Evolutionary conservation across 2,888 invertebrate genomes (phyloP).

Genomic region (Nephrocerus scutellatus): DNA sequence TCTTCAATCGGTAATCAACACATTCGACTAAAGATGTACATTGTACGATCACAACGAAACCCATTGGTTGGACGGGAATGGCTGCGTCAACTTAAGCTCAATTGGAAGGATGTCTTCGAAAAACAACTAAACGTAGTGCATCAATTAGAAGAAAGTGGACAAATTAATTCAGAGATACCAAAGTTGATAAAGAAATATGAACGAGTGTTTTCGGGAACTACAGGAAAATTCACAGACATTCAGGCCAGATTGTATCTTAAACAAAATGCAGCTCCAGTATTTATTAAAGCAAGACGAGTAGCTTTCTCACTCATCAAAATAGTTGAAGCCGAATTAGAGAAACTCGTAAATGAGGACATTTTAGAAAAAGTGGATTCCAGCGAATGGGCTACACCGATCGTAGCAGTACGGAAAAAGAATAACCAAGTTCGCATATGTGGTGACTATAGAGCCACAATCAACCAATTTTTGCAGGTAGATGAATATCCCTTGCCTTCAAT

Average conservation of each 20-base stretch:
- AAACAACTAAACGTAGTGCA: neutral
- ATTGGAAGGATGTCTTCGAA: constrained; percentile 11
- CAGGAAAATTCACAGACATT: constrained; percentile 9
- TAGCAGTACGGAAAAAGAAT: constrained; percentile 28
- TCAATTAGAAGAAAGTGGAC: neutral
- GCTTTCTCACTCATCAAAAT: constrained; percentile 8
- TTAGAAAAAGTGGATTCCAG: constrained; percentile 20
- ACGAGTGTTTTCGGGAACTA: constrained; percentile 3
- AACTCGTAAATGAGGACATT: constrained; percentile 9
- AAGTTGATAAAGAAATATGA: constrained; percentile 8
- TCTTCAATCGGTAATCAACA: too few relatives aligned
- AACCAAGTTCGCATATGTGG: constrained; percentile 24
- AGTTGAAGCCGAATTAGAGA: constrained; percentile 19
- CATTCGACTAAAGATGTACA: too few relatives aligned
- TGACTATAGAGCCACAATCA: constrained; percentile 24
- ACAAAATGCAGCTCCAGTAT: constrained; percentile 17
- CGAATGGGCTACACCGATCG: constrained; percentile 33
- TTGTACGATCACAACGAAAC: constrained; percentile 14
- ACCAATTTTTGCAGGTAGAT: constrained; percentile 24
- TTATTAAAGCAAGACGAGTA: constrained; percentile 19
- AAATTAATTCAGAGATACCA: constrained; percentile 1
- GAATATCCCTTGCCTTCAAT: constrained; percentile 26
- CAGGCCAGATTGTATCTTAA: constrained; percentile 19
- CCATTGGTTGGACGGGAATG: constrained; percentile 20
- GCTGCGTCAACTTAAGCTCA: constrained; percentile 14